A percentile compares a stretch with the other conserved stretches of the same genome.
phyloP scores from a whole-genome alignment of 2,797 vertebrate genomes.

The Neosalanx taihuensis region DNA sequence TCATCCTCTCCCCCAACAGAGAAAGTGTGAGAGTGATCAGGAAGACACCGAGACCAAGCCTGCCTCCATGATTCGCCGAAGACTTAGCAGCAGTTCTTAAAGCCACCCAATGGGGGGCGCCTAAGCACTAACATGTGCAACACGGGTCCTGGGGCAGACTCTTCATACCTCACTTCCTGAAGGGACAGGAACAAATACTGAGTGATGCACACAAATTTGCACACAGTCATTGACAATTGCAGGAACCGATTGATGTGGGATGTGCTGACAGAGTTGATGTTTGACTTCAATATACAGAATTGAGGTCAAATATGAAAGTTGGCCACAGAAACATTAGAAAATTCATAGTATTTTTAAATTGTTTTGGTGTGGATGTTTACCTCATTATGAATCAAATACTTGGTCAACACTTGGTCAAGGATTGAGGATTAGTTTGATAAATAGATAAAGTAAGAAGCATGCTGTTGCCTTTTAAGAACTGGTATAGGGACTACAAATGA shows the following conservation, averaged over 20 bases:
- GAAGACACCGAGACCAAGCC: constrained; percentile 54
- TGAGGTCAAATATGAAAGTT: background rate
- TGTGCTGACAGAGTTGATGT: too few species aligned
- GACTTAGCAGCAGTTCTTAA: constrained; percentile 62
- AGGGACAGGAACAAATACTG: background rate
- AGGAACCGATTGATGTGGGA: background rate
- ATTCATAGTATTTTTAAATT: background rate
- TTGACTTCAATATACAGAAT: background rate
- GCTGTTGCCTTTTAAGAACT: background rate
- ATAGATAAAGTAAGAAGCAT: background rate
- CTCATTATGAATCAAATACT: background rate
- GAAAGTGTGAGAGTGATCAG: constrained; percentile 71
- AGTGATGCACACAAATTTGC: background rate
- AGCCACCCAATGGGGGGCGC: constrained; percentile 10
- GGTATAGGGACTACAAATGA: too few species aligned
- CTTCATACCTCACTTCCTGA: background rate
- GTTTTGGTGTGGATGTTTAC: background rate
- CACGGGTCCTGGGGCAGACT: background rate
- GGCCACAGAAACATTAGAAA: background rate
- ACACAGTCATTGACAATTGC: too few species aligned
- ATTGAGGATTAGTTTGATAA: background rate
- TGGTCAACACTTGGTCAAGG: background rate
- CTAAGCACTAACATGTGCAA: background rate
- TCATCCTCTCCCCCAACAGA: constrained; percentile 41
- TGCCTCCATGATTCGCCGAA: constrained; percentile 34